phyloP scores from a whole-genome alignment of 2,113 vertebrate genomes.

The Uropsilus gracilis region DNA sequence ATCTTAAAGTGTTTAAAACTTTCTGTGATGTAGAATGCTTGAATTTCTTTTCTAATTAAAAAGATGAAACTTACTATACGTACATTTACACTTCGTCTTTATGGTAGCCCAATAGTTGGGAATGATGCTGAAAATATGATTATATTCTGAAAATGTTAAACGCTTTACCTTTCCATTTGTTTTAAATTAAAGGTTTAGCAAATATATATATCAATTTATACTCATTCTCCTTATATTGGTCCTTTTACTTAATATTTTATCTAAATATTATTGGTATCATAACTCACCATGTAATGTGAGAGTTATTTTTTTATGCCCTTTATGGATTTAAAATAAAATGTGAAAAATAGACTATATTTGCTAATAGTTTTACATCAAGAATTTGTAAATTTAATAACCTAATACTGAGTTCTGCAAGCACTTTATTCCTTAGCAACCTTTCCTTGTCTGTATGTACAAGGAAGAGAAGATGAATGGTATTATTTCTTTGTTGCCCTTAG shows the following conservation, averaged over 20 bases:
- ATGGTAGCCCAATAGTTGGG: background rate
- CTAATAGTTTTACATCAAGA: background rate
- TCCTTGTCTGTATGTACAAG: background rate
- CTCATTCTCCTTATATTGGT: background rate
- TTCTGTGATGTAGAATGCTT: background rate
- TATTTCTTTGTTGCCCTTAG: conserved; percentile 39
- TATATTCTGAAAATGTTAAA: background rate
- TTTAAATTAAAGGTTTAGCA: conserved; percentile 10
- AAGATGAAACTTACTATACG: background rate
- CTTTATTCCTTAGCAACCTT: background rate
- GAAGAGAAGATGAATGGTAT: conserved; percentile 28
- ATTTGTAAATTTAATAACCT: conserved; percentile 11
- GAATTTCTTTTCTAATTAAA: background rate
- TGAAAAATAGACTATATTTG: conserved; percentile 4
- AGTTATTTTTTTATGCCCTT: background rate
- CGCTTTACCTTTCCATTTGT: background rate
- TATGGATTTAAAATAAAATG: conserved; percentile 37
- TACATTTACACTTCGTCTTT: background rate
- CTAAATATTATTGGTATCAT: conserved; percentile 42
- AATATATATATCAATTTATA: background rate
- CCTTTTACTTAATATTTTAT: conserved; percentile 32
- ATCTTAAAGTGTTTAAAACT: background rate
- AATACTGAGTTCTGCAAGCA: background rate
- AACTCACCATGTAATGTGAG: background rate
- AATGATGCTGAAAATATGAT: background rate